Base-by-base conservation (phyloP, 2,797 vertebrate genomes). In the Sternarchorhynchus goeldii region DNA sequence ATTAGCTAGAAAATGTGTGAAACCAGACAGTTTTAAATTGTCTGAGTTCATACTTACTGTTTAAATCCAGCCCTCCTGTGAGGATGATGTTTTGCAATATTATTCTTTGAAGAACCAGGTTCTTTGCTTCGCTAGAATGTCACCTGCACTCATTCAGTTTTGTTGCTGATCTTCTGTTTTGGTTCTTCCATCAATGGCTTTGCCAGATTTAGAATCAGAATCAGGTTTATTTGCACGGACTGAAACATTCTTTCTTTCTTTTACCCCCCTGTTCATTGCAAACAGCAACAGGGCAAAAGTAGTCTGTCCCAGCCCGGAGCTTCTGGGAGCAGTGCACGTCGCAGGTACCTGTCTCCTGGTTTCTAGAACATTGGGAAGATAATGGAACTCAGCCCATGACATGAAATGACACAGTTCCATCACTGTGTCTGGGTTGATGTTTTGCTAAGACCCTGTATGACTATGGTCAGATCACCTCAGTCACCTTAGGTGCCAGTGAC, bases 161-260 rank as follows among this genome's bases (percentile, higher is more conserved):
- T 91, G 70, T 98, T 94, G 93, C 95, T 93, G 91, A 93, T 92
- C 92, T 94, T 94, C 92, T 93, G 90, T 89, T 81, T 87, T 85
- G 81, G 77, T 88, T 82, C 87, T 90, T 92, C 89, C 96, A 95
- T 96, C 93, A 92, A 93, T 96, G 94, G 96, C 96, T 98, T 96
- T 88, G 94, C 93, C 94, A 50, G 45, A 14, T 12, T 10, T 50
- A 50, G 45, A 50, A 50, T 50, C 39, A 41, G 39, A 41, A 41
- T 41, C 45, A 50, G 45, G 14, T 96, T 98, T 93, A 95, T 98
- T 99, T 98, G 96, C 96, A 93, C 96, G 96, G 96, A 99, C 96
- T 99, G 96, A 99, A 99, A 97, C 96, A 97, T 97, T 98, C 92
- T 98, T 93, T 96, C 95, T 98, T 98, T 96, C 96, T 93, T 98